Conservation (phyloP, 1,140 invertebrate genomes). For the Tetraneura akinire region DNA sequence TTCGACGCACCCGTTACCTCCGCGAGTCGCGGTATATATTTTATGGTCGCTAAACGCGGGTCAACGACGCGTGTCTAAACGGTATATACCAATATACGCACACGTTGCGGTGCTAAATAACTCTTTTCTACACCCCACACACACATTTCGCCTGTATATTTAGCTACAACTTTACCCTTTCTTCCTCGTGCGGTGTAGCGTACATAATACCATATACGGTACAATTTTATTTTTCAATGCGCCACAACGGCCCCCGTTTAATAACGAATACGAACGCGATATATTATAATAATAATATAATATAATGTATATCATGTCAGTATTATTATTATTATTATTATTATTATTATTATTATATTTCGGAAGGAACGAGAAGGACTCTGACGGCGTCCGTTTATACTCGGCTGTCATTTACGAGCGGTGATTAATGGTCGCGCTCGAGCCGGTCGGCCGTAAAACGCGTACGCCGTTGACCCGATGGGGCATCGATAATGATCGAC, state of each 20-base stretch:
- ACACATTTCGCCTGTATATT: neutral
- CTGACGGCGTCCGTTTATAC: conserved; percentile 9
- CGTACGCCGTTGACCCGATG: conserved; percentile 16
- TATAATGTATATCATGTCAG: no score
- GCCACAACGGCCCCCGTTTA: neutral
- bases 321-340: conserved; percentile 47
- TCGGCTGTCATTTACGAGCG: conserved; percentile 40
- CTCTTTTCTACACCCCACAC: conserved; percentile 42
- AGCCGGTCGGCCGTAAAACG: neutral
- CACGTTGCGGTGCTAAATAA: conserved; percentile 38
- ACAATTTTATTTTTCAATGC: conserved; percentile 1
- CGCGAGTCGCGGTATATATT: no score
- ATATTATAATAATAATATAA: conserved; percentile 50
- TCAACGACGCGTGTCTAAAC: conserved; percentile 45
- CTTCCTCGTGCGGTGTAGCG: neutral
- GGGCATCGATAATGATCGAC: conserved; percentile 46
- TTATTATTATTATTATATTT: conserved; percentile 3
- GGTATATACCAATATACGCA: no score
- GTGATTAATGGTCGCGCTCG: conserved; percentile 24
- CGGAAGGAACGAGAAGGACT: conserved; percentile 24
- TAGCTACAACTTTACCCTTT: neutral
- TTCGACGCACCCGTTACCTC: conserved; percentile 1
- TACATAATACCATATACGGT: no score
- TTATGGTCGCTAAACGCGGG: neutral
- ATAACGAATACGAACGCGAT: neutral